phyloP scores from a whole-genome alignment of 1,140 invertebrate species.

The Linepithema humile region DNA sequence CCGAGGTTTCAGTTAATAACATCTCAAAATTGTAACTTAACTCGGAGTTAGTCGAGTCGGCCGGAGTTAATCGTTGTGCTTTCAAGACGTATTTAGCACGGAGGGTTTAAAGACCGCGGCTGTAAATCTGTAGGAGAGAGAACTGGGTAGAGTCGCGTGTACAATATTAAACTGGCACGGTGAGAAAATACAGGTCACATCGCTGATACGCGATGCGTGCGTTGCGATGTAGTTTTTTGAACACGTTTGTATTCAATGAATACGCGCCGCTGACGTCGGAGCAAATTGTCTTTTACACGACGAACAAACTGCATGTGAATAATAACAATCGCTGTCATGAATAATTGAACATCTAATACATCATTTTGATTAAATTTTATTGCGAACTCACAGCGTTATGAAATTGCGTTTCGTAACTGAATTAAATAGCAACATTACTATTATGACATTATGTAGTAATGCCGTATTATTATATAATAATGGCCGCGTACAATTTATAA shows the following conservation, averaged over 20 bases:
- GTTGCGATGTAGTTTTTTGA: too few species aligned
- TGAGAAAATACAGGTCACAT: not conserved
- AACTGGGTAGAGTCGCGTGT: too few species aligned
- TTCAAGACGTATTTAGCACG: not conserved
- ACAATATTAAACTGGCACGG: not conserved
- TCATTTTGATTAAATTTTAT: slow-evolving; percentile 58
- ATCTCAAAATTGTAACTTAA: not conserved
- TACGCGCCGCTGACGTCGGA: too few species aligned
- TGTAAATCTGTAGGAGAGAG: too few species aligned
- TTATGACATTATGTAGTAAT: slow-evolving; percentile 54
- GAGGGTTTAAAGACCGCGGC: not conserved
- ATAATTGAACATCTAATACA: slow-evolving; percentile 56
- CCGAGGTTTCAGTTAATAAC: not conserved
- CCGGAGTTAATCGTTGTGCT: not conserved
- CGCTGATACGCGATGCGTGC: not conserved
- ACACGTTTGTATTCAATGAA: too few species aligned
- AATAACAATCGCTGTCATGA: slow-evolving; percentile 44
- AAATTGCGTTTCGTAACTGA: slow-evolving; percentile 55
- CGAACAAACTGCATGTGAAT: slow-evolving; percentile 17
- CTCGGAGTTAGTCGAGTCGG: too few species aligned
- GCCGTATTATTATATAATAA: slow-evolving; percentile 47
- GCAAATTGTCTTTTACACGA: slow-evolving; percentile 15
- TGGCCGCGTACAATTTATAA: slow-evolving; percentile 45
- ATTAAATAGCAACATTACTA: slow-evolving; percentile 59
- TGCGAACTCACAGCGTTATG: slow-evolving; percentile 15